Base-by-base conservation (phyloP, 2,797 vertebrate species). In the Chiloscyllium punctatum region DNA sequence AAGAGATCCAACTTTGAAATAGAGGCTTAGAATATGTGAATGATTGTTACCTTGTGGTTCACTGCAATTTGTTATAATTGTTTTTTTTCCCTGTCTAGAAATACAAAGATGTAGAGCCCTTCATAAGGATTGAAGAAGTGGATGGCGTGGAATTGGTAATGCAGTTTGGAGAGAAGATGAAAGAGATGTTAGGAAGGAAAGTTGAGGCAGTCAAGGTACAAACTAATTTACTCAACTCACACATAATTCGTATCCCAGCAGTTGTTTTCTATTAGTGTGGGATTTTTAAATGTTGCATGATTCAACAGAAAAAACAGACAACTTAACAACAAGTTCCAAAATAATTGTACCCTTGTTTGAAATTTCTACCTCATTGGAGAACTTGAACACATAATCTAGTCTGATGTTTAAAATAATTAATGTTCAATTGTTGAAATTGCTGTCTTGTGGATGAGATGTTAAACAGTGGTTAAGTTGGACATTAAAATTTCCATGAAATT, bases 81-180 rank as follows among this genome's bases (percentile, higher is more conserved):
- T 74, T n/a, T 92, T 66, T 72, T 72, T 84, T 37, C 95, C 69
- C 9, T 74, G n/a, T 91, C 42, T 23, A 99, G 99, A 99, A 99
- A 96, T 99, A 98, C 97, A 99, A 99, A 96, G 99, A 99, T 4
- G 97, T 98, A 53, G 98, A 99, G 96, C 96, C 98, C 0, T 97
- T 98, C 33, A 97, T 99, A 97, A 98, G 97, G 97, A 98, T 99
- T 71, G 97, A 98, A 96, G 98, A 99, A 96, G 98, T 99, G 96
- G 97, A 99, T 0, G 99, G 99, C 27, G 96, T 98, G 96, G 98
- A 98, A 96, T 97, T 99, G 95, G 99, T 99, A 95, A 98, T 97
- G 96, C 98, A 97, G 96, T 98, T 99, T 97, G 98, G 99, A 0
- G 98, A 99, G 96, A 98, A 99, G 97, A 99, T 99, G 99, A 98